A percentile compares a stretch with the other conserved stretches of the same genome.
Evolutionary conservation across 1,140 invertebrate genomes (phyloP).

Genomic region (Microplitis mediator): DNA sequence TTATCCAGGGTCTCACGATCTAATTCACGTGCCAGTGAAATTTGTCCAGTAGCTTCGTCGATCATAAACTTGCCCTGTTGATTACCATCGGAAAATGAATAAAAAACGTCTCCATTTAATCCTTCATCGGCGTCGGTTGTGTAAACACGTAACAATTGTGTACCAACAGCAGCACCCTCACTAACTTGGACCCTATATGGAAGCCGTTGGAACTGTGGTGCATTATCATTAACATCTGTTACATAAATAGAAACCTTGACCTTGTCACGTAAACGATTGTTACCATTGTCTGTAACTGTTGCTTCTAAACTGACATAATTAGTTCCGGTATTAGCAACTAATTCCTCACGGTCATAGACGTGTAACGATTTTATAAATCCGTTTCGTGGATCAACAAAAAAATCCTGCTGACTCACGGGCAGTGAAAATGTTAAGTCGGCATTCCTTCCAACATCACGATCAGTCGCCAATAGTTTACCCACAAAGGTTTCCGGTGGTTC

Average conservation of each 20-base stretch:
- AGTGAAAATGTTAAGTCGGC: slow-evolving; percentile 89
- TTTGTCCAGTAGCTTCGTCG: slow-evolving; percentile 86
- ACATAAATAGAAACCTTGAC: slow-evolving; percentile 89
- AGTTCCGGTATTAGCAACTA: slow-evolving; percentile 76
- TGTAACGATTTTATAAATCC: slow-evolving; percentile 88
- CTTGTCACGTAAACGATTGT: slow-evolving; percentile 77
- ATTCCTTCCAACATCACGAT: slow-evolving; percentile 88
- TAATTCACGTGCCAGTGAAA: slow-evolving; percentile 75
- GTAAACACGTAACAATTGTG: slow-evolving; percentile 82
- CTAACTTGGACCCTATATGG: slow-evolving; percentile 86
- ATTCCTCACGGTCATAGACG: slow-evolving; percentile 85
- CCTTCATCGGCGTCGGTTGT: slow-evolving; percentile 90
- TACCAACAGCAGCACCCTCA: slow-evolving; percentile 77
- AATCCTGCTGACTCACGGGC: slow-evolving; percentile 78
- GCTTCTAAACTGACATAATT: slow-evolving; percentile 83
- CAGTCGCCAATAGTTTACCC: slow-evolving; percentile 86
- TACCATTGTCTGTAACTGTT: slow-evolving; percentile 86
- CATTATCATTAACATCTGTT: slow-evolving; percentile 91
- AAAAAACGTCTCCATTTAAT: slow-evolving; percentile 88
- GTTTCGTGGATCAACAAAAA: slow-evolving; percentile 86
- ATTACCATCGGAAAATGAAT: slow-evolving; percentile 81
- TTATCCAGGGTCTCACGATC: slow-evolving; percentile 84
- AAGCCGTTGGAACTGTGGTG: slow-evolving; percentile 80
- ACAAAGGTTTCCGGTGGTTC: slow-evolving; percentile 87
- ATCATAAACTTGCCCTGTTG: slow-evolving; percentile 80